Conservation (phyloP, 2,113 vertebrate species). For the Erythrolamprus reginae region DNA sequence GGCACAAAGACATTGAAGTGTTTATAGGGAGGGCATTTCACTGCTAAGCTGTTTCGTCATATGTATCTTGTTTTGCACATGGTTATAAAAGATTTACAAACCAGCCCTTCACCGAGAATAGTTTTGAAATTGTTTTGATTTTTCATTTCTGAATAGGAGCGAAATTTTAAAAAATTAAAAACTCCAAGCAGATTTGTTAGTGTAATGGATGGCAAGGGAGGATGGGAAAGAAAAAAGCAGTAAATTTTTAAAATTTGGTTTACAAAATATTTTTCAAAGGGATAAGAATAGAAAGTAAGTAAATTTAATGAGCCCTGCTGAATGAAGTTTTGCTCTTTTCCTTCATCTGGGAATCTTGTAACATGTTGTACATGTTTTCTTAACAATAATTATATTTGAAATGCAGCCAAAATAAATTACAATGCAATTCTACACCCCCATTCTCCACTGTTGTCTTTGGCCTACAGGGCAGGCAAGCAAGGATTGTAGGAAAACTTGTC, state of each 20-base stretch:
- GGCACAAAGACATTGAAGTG: background rate
- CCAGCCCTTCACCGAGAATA: background rate
- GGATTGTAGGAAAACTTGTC: background rate
- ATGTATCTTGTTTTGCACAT: background rate
- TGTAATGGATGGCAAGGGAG: background rate
- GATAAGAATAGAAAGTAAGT: background rate
- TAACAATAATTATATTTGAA: background rate
- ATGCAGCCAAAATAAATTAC: background rate
- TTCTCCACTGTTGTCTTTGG: background rate
- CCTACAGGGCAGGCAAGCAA: background rate
- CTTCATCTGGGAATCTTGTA: background rate
- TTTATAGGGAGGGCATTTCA: background rate
- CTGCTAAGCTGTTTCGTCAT: background rate
- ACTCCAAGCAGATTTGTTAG: background rate
- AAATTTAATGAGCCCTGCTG: background rate
- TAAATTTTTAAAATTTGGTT: background rate
- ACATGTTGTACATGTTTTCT: background rate
- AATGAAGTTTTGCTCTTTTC: background rate
- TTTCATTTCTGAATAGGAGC: background rate
- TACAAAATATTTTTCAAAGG: background rate
- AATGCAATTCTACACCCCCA: background rate
- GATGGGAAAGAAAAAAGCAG: background rate
- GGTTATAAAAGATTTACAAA: background rate
- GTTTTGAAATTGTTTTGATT: background rate
- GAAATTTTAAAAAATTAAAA: background rate